Evolutionary conservation across 2,113 vertebrate genomes (phyloP), one percentile per base, ranked within the genome.

Genomic region (Hirundichthys speculiger): DNA sequence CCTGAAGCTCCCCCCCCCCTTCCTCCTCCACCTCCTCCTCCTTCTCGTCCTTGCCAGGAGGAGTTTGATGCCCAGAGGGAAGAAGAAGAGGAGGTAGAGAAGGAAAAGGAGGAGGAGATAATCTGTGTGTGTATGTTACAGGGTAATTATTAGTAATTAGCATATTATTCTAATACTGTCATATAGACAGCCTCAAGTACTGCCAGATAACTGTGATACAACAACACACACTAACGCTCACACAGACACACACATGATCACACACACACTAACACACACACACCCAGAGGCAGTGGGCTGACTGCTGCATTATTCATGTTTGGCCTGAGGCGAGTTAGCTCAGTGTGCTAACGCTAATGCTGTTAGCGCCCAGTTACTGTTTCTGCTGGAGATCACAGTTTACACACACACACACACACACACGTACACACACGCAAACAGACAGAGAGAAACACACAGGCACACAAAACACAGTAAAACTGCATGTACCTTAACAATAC

Each of bases 321-420:
- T 89, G 88, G 94, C 94, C 89, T 83, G 86, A 94, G 95, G 95
- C 95, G 81, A 94, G 78, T 96, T 96, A 96, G 91, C 94, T 93
- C 92, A 89, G 87, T 92, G 92, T 92, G 94, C 94, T 94, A 94
- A 92, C 90, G 89, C 90, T 93, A 94, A 93, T 89, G 86, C 94
- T 92, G 94, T 95, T 93, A 95, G 91, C 92, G 88, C 89, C 90
- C 89, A 93, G 94, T 96, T 96, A 94, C 91, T 94, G 91, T 92
- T 96, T 91, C 93, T 93, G 92, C 89, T 93, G 92, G 86, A 77
- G 83, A 88, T 91, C 80, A 73, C 78, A 77, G 73, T 58, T 63
- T 19, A 69, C 38, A 65, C 70, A 73, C 75, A 69, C 73, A 62
- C 60, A 49, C 64, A 52, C 64, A 43, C 52, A 20, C 51, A 53